Base-by-base conservation (phyloP, 1,140 invertebrate genomes). In the Pachyrhynchus sulphureomaculatus region DNA sequence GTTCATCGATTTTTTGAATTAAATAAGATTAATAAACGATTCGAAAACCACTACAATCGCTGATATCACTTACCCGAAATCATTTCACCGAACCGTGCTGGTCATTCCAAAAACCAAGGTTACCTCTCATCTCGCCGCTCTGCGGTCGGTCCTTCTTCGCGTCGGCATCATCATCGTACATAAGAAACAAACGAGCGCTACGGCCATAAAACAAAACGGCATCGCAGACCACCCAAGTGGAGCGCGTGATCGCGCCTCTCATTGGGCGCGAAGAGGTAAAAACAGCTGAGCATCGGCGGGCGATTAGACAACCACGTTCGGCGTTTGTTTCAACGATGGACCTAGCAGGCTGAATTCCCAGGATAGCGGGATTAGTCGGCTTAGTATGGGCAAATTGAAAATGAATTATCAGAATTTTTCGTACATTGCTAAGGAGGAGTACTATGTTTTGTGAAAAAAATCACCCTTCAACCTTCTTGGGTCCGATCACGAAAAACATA, bases 151-250 rank as follows among this genome's bases (percentile, higher is more conserved):
- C n/a, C n/a, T n/a, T n/a, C n/a, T n/a, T n/a, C n/a, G 41, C 41
- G 15, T 17, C 45, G 45, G 45, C 24, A 29, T 29, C 13, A 4
- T 32, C 24, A 4, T 26, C 24, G 24, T 23, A 32, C 9, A 52
- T 32, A 52, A 52, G 48, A 52, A 52, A 52, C 48, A 52, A 36
- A 52, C 48, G 48, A 52, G 32, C 21, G 34, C 34, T 20, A 34
- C 48, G 48, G 48, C 48, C 48, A 52, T 52, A 52, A 52, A 52
- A 52, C 48, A 52, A 52, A 52, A 52, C 48, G 48, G 48, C 48
- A 52, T 52, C 48, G 48, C 48, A 52, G 48, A 52, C 48, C 48
- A 52, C 48, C 48, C 48, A 52, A 52, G 48, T 34, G 13, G 48
- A 52, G 48, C 48, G 48, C 48, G 48, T 48, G 45, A 48, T 48